A percentile compares a stretch with the other conserved stretches of the same genome.
These are phyloP conservation scores for Chirona hameri DNA, from an alignment of 2,888 invertebrate species.

Conservation along the genomic window DNA sequence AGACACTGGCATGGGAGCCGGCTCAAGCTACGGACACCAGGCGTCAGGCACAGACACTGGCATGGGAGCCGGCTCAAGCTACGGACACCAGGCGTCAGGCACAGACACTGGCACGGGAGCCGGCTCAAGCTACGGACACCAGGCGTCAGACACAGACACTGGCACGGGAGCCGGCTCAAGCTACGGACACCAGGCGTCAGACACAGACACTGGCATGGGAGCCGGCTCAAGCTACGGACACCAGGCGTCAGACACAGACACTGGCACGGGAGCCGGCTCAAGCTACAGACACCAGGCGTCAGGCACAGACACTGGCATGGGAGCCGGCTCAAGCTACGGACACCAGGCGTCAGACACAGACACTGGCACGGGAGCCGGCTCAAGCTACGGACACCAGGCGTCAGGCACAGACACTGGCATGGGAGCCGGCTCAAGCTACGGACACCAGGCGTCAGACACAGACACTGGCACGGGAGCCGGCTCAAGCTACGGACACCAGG, in stretches of 20 bases:
- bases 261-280: too few species aligned
- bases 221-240: too few species aligned
- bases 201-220: conserved; percentile 47
- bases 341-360: conserved; percentile 51
- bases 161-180: too few species aligned
- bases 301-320: conserved; percentile 47
- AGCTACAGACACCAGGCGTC: conserved; percentile 46
- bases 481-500: conserved; percentile 47
- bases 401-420: conserved; percentile 47
- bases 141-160: conserved; percentile 51
- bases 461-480: too few species aligned
- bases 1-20: conserved; percentile 49
- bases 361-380: too few species aligned
- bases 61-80: too few species aligned
- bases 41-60: conserved; percentile 47
- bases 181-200: conserved; percentile 45
- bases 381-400: conserved; percentile 47
- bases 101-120: conserved; percentile 48
- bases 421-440: too few species aligned
- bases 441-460: conserved; percentile 51
- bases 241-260: conserved; percentile 51
- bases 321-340: too few species aligned
- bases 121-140: too few species aligned
- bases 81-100: conserved; percentile 45
- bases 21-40: conserved; percentile 47